These are phyloP conservation scores for Phrynocephalus versicolor DNA, from an alignment of 2,113 vertebrate genomes.

Conservation along the genomic window DNA sequence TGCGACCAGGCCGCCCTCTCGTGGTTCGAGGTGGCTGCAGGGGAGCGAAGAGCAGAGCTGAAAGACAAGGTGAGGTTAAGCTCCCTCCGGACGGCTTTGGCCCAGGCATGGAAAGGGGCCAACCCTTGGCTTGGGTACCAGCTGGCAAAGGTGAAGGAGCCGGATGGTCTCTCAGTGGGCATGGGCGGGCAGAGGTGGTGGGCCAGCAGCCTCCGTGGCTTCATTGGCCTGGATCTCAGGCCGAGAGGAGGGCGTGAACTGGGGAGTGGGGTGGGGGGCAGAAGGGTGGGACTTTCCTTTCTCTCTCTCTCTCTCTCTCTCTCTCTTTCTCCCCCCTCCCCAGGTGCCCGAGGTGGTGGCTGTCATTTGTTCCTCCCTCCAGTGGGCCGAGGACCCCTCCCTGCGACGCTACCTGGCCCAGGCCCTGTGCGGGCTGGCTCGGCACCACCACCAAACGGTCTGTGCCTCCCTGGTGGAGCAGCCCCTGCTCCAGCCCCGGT, in stretches of 20 bases:
- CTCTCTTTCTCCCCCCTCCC: neutral
- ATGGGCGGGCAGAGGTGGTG: too few species aligned
- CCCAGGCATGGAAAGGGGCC: too few species aligned
- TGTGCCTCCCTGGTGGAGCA: slow-evolving; percentile 3
- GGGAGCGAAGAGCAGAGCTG: neutral
- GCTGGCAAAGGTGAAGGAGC: too few species aligned
- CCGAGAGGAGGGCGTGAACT: too few species aligned
- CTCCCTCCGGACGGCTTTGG: too few species aligned
- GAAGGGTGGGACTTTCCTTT: too few species aligned
- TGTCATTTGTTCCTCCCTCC: neutral
- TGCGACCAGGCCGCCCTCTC: slow-evolving; percentile 3
- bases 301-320: too few species aligned
- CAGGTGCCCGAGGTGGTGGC: neutral
- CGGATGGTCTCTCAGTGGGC: too few species aligned
- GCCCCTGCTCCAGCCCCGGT: neutral
- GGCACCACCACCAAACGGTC: neutral
- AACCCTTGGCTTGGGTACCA: neutral
- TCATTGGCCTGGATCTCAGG: too few species aligned
- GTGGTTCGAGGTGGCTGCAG: slow-evolving; percentile 18
- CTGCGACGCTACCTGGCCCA: neutral
- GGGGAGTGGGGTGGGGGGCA: too few species aligned
- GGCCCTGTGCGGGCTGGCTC: neutral
- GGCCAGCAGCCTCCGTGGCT: too few species aligned
- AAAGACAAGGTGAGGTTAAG: neutral
- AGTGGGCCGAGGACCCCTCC: neutral